Conservation (phyloP, 2,113 vertebrate species). For the Psophia crepitans region DNA sequence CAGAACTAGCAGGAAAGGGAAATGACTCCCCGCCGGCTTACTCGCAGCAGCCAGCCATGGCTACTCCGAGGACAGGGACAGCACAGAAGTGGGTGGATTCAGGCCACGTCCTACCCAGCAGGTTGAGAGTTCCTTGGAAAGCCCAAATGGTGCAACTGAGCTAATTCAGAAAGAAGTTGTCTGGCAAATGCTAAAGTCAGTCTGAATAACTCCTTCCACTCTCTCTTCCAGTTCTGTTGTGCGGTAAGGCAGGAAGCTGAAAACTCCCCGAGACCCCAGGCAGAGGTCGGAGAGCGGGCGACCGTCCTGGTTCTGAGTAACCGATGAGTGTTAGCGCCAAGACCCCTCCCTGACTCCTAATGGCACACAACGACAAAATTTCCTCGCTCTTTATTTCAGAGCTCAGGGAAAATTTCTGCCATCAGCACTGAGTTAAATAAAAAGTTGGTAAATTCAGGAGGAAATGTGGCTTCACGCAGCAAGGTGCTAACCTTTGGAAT, state of each 20-base stretch:
- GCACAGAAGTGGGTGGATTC: background rate
- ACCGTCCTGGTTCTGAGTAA: background rate
- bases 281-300: background rate
- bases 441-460: background rate
- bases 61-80: background rate
- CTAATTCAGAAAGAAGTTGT: background rate
- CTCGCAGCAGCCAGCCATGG: background rate
- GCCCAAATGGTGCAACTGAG: background rate
- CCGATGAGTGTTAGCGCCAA: background rate
- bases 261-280: background rate
- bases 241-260: background rate
- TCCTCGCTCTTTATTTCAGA: background rate
- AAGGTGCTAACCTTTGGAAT: conserved; percentile 47
- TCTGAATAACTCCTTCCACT: background rate
- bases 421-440: background rate
- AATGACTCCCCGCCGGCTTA: background rate
- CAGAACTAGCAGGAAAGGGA: background rate
- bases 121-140: background rate
- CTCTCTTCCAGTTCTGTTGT: background rate
- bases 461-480: background rate
- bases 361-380: background rate
- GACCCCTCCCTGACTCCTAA: background rate
- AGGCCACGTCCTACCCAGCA: background rate
- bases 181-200: background rate
- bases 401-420: background rate